Evolutionary conservation across 2,888 invertebrate genomes (phyloP), one percentile per base, ranked within the genome.

Genomic region (Aricia artaxerxes): DNA sequence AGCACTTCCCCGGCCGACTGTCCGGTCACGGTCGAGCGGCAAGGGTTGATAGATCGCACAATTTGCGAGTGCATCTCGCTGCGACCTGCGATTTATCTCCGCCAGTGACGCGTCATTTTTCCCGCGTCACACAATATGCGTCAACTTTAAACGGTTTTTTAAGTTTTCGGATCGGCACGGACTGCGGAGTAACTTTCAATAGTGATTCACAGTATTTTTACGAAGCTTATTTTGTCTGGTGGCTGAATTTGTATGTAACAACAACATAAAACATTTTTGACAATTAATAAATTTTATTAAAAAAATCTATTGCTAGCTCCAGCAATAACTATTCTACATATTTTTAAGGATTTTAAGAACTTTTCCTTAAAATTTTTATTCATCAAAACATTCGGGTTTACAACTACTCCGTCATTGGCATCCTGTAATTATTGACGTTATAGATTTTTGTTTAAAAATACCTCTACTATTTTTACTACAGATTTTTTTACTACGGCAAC

Each of bases 41-140:
- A 92, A 92, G 92, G 93, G 93, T 92, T 92, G 91, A 89, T 90
- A 88, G 87, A 92, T 90, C 88, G 89, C 89, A 92, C 91, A 90
- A 90, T 91, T 91, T 90, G 84, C 85, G 87, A 91, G 89, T 91
- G 92, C 91, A 91, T 89, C 90, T 89, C 88, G 88, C 88, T 88
- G 86, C 85, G 86, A 84, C 86, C 86, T 85, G 83, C 89, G 88
- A 92, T 92, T 91, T 91, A 92, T 92, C 90, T 89, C 85, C 83
- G 82, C 81, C 82, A 81, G 83, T 92, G 93, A 92, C 92, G 88
- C 84, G 83, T 90, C 91, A 91, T 93, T 93, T 91, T 90, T 92
- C 88, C 84, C 84, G 82, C 84, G 89, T 84, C 81, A 81, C 85
- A 82, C 83, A 85, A 84, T 85, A 85, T 79, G 83, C 84, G 85